Evolutionary conservation across 2,797 vertebrate species (phyloP).

Genomic region (Lates japonicus): DNA sequence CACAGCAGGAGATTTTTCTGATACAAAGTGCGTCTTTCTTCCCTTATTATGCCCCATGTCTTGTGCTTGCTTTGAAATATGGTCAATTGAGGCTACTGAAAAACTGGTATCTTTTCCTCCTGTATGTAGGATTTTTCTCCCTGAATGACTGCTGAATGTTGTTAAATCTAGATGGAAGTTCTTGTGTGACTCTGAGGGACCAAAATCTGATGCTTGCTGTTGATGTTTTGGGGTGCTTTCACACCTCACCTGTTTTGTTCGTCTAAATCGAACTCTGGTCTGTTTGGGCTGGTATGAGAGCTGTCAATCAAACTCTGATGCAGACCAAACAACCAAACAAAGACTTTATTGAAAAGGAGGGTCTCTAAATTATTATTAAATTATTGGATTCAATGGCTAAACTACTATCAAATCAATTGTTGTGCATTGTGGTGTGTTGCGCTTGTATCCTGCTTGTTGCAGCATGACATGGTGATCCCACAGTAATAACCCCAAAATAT

Average conservation of each 20-base stretch:
- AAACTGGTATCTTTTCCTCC: neutral
- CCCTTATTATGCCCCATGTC: slow-evolving; percentile 7
- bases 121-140: neutral
- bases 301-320: neutral
- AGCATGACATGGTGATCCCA: neutral
- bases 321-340: neutral
- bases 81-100: neutral
- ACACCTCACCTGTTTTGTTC: too few relatives aligned
- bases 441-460: neutral
- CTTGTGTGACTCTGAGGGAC: neutral
- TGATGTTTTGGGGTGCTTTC: neutral
- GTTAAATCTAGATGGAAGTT: neutral
- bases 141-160: neutral
- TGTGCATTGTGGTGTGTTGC: neutral
- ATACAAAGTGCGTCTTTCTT: slow-evolving; percentile 26
- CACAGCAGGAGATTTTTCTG: slow-evolving; percentile 29
- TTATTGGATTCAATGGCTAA: neutral
- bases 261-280: too few relatives aligned
- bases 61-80: slow-evolving; percentile 15
- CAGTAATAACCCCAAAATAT: neutral
- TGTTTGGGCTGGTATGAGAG: neutral
- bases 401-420: neutral
- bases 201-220: neutral
- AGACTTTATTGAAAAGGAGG: neutral
- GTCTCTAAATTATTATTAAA: neutral